Base-by-base conservation (phyloP, 1,140 invertebrate genomes). In the Drosophila novamexicana region DNA sequence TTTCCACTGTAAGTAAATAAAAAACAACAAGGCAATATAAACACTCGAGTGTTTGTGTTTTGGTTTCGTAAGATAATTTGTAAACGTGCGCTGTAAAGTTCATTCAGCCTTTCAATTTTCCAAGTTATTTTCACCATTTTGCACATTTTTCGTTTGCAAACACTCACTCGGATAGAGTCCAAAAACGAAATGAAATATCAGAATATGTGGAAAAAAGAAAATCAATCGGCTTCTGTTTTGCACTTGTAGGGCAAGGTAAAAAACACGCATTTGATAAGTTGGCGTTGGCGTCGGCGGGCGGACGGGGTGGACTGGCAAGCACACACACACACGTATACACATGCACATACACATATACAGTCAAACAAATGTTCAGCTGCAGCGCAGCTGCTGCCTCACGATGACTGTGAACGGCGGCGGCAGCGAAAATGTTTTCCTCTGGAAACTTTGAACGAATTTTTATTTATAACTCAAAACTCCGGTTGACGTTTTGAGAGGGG, bases 391-490 rank as follows among this genome's bases (percentile, higher is more conserved):
- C 81, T 81, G 75, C 61, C 47, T 64, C 67, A 75, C 83, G 84
- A 84, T 83, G 84, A 86, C 84, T 72, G 53, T 72, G 65, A 84
- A 85, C 80, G 72, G 65, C 42, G 34, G 73, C 56, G 56, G 32
- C 59, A 65, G 61, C 54, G 54, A 67, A 89, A 84, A 83, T 88
- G 76, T 80, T 79, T 86, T 81, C 69, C 77, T 80, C 82, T 88
- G 83, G 85, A 88, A 79, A 80, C 74, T 76, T 75, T 72, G 59
- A 71, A 85, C 64, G 37, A 66, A 88, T 74, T 59, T 88, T 88
- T 88, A 88, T 88, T 88, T 88, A 78, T 88, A 88, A 88, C 84
- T 84, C 70, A 81, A 84, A 89, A 88, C 84, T 88, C 81, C 84
- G 69, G 65, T 90, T 73, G 83, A 76, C 66, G 72, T 81, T 77